Evolutionary conservation across 2,797 vertebrate genomes (phyloP), one percentile per base, ranked within the genome.

Genomic region (Pseudomugil tenellus): DNA sequence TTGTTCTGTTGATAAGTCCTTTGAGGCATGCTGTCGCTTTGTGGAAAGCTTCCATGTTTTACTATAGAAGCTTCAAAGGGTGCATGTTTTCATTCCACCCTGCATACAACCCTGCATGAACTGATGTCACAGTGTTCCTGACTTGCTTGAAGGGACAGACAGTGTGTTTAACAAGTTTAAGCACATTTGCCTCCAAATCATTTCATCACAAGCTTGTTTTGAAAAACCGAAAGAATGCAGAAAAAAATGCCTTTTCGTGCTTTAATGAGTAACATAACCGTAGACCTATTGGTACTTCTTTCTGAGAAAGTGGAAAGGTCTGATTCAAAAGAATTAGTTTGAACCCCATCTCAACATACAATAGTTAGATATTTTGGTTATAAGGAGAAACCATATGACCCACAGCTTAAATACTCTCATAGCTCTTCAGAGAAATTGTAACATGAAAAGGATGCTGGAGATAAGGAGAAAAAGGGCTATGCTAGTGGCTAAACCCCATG

Each of bases 81-180:
- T 51, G 25, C 28, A 5, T 62, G 60, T 59, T 77, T 68, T 75
- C 48, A 58, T 66, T 57, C 60, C 53, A 58, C 7, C 52, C 55
- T 41, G 58, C 43, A n/a, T 16, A 19, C 46, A 55, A 16, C 55
- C 41, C 9, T 14, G 16, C 14, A 6, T 70, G 16, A 21, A 17
- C n/a, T 66, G 41, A 60, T 75, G 63, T 78, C 19, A 35, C 46
- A 17, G 9, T 65, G 53, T 70, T 67, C 37, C 9, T 37, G 49
- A 58, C 64, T 35, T 39, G 6, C 63, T 12, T 34, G 57, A 60
- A 48, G 52, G 26, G 34, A 25, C 3, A 12, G 25, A 25, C 31
- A 9, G 9, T 51, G 21, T 61, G 41, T 53, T 49, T 10, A 71
- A 58, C 53, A 56, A 32, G 39, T 68, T 63, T 16, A 63, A 56